Conservation (phyloP, 2,797 vertebrate species). For the Graptemys geographica region DNA sequence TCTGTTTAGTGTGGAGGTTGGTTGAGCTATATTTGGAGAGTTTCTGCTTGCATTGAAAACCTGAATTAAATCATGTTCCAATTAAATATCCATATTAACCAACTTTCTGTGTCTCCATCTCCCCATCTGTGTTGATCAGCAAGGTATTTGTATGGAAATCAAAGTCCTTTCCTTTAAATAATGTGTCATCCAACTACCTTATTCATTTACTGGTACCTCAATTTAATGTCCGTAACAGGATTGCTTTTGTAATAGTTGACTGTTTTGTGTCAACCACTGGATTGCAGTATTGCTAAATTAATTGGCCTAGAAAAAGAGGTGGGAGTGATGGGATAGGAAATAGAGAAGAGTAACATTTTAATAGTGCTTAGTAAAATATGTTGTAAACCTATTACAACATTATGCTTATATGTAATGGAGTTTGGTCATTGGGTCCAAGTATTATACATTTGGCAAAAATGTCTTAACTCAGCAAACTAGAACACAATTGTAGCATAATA, state of each 20-base stretch:
- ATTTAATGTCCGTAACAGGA: neutral
- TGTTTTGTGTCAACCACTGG: neutral
- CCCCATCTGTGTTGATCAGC: neutral
- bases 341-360: neutral
- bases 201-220: neutral
- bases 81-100: fast-evolving
- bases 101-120: fast-evolving
- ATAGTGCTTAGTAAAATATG: neutral
- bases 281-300: neutral
- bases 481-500: neutral
- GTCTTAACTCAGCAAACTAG: neutral
- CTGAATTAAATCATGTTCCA: fast-evolving
- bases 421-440: neutral
- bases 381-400: neutral
- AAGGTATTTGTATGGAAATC: neutral
- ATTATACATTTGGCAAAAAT: neutral
- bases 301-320: neutral
- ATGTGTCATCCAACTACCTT: neutral
- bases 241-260: neutral
- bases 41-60: neutral
- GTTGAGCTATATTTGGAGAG: fast-evolving
- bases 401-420: neutral
- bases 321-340: neutral
- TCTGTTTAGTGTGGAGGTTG: neutral
- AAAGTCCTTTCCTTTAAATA: neutral